phyloP scores from a whole-genome alignment of 1,140 invertebrate genomes.

The Trigoniulus corallinus region DNA sequence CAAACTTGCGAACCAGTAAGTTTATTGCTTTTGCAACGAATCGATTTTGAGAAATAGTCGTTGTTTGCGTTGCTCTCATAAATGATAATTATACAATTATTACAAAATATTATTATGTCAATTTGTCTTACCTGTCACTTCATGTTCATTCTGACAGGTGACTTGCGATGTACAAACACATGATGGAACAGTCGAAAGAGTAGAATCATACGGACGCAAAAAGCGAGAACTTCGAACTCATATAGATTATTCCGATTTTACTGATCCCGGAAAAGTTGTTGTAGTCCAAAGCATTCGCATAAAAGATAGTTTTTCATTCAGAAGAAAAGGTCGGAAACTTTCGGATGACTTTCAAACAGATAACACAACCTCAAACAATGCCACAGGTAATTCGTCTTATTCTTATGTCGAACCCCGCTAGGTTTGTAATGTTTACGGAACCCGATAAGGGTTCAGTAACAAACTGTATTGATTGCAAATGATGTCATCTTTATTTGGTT shows the following conservation, averaged over 20 bases:
- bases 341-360: not conserved
- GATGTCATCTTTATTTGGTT: too few relatives aligned
- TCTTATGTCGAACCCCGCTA: too few relatives aligned
- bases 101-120: not conserved
- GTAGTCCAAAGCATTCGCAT: slow-evolving; percentile 81
- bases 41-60: not conserved
- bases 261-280: slow-evolving; percentile 54
- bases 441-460: not conserved
- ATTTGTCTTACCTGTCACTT: not conserved
- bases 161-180: slow-evolving; percentile 63
- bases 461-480: not conserved
- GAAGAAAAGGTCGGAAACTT: slow-evolving; percentile 9
- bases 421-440: not conserved
- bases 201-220: slow-evolving; percentile 60
- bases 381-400: too few relatives aligned
- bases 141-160: slow-evolving; percentile 11
- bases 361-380: not conserved
- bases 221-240: slow-evolving; percentile 31
- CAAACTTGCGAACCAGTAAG: slow-evolving; percentile 64
- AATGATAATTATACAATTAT: not conserved
- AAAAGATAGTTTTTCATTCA: slow-evolving; percentile 59
- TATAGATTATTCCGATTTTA: slow-evolving; percentile 1
- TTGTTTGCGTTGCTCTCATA: too few relatives aligned
- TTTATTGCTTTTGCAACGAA: not conserved
- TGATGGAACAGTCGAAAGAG: slow-evolving; percentile 57